A percentile compares a stretch with the other conserved stretches of the same genome.
Conservation (phyloP, 2,797 vertebrate species). For the Lagorchestes hirsutus region DNA sequence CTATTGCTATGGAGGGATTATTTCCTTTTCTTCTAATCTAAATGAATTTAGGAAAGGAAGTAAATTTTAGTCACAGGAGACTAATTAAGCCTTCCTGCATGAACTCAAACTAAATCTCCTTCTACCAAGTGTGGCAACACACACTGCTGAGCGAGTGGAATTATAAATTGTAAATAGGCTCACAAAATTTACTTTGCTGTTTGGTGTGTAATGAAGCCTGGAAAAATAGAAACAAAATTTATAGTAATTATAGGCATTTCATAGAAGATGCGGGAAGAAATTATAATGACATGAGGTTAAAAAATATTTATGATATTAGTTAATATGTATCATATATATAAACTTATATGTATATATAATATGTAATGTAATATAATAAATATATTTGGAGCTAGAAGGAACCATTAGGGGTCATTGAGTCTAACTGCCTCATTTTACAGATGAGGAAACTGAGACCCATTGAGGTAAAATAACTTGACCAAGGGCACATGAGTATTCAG, state of each 20-base stretch:
- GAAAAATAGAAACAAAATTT: neutral
- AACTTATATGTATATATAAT: too few species aligned
- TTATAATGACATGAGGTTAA: neutral
- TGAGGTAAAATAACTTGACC: neutral
- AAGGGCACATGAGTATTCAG: neutral
- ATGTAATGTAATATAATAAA: neutral
- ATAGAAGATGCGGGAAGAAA: neutral
- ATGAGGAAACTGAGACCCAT: neutral
- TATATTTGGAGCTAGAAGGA: neutral
- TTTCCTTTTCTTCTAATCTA: conserved; percentile 39
- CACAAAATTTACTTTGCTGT: conserved; percentile 31
- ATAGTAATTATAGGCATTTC: conserved; percentile 16
- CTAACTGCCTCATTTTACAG: neutral
- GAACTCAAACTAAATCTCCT: conserved; percentile 20
- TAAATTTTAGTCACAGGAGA: conserved; percentile 66
- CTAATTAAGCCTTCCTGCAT: conserved; percentile 66
- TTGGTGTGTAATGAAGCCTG: conserved; percentile 2
- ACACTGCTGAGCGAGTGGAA: conserved; percentile 21
- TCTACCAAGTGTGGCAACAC: neutral
- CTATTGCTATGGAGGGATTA: neutral
- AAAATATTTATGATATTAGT: neutral
- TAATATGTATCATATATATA: too few species aligned
- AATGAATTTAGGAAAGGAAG: conserved; percentile 59
- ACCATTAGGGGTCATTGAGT: too few species aligned
- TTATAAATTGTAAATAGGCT: neutral